Conservation (phyloP, 1,140 invertebrate species). For the Acromyrmex heyeri region DNA sequence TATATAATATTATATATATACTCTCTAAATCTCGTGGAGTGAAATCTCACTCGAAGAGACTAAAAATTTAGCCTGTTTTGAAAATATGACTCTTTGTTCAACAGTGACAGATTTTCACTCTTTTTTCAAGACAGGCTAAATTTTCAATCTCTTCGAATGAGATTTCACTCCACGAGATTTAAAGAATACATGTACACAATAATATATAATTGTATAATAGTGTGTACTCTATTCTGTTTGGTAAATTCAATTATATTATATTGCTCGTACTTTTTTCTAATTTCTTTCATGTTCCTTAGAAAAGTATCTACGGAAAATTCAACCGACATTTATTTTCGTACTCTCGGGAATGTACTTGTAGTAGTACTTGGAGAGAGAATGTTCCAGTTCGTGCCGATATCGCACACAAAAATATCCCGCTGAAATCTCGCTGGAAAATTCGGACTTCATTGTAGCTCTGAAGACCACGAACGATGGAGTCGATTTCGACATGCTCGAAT, state of each 20-base stretch:
- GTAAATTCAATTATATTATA: constrained; percentile 5
- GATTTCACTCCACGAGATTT: too few species aligned
- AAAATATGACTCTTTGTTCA: too few species aligned
- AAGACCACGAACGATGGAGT: constrained; percentile 24
- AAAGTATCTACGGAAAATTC: constrained; percentile 28
- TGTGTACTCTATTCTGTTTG: constrained; percentile 1
- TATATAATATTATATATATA: too few species aligned
- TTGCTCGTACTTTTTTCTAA: constrained; percentile 1
- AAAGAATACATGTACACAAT: background rate
- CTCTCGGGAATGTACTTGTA: background rate
- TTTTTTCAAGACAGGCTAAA: too few species aligned
- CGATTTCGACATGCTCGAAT: constrained; percentile 63
- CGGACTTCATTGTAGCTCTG: constrained; percentile 44
- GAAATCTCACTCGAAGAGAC: too few species aligned
- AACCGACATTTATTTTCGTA: constrained; percentile 23
- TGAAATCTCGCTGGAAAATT: constrained; percentile 50
- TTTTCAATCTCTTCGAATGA: too few species aligned
- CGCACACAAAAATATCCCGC: constrained; percentile 67
- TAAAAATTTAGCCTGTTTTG: too few species aligned
- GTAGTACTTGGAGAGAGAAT: constrained; percentile 64
- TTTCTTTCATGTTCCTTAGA: background rate
- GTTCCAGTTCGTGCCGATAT: constrained; percentile 63
- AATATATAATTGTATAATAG: background rate
- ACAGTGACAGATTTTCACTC: too few species aligned
- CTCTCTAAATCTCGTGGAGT: too few species aligned